Conservation (phyloP, 2,888 invertebrate genomes). For the Nemotelus nigrinus region DNA sequence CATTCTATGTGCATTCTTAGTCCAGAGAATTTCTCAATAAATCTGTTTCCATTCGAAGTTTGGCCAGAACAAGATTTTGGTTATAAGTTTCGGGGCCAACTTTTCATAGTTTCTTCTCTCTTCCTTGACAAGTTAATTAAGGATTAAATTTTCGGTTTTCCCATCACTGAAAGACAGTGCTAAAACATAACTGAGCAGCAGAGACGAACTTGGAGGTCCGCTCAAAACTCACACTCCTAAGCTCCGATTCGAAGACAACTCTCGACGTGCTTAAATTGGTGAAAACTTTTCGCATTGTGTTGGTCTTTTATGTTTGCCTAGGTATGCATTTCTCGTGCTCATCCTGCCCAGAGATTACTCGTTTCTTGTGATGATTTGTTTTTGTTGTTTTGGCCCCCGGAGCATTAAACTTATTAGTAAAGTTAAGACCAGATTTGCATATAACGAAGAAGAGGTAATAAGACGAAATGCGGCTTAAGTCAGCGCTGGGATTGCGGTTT, state of each 20-base stretch:
- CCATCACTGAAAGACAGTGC: constrained; percentile 43
- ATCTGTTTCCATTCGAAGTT: constrained; percentile 50
- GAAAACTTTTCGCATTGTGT: constrained; percentile 42
- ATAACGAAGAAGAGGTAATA: constrained; percentile 18
- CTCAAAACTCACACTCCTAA: background rate
- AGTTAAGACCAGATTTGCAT: constrained; percentile 42
- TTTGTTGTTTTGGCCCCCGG: constrained; percentile 32
- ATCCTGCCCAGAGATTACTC: background rate
- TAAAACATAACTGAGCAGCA: constrained; percentile 10
- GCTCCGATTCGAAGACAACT: background rate
- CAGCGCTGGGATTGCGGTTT: constrained; percentile 8
- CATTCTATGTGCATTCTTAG: constrained; percentile 49
- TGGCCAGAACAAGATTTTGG: constrained; percentile 51
- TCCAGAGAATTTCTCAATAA: constrained; percentile 50
- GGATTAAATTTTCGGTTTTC: constrained; percentile 54
- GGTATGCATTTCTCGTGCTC: constrained; percentile 48
- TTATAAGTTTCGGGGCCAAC: constrained; percentile 49
- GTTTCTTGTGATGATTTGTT: constrained; percentile 35
- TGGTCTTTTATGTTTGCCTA: constrained; percentile 35
- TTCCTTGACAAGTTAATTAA: constrained; percentile 55
- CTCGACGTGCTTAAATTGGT: constrained; percentile 34
- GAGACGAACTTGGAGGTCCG: constrained; percentile 1
- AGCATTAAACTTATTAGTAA: constrained; percentile 40
- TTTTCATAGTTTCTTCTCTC: constrained; percentile 43
- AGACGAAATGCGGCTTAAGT: constrained; percentile 5